Evolutionary conservation across 2,113 vertebrate species (phyloP).

Genomic region (Cinclus cinclus): DNA sequence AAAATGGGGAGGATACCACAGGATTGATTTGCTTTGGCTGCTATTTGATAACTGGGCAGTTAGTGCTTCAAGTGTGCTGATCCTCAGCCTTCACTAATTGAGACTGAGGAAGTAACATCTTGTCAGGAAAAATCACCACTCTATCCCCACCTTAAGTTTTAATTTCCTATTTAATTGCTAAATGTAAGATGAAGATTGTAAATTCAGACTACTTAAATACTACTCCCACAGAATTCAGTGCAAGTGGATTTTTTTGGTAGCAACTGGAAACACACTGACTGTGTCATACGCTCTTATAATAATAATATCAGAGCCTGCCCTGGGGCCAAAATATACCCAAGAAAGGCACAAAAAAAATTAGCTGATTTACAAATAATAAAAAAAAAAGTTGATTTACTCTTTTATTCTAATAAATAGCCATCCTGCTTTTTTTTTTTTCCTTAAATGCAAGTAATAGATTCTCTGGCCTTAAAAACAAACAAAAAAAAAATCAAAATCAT

Average conservation of each 20-base stretch:
- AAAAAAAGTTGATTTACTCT: neutral
- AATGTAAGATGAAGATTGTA: neutral
- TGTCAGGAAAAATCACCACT: neutral
- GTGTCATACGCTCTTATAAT: neutral
- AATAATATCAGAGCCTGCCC: neutral
- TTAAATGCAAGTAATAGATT: neutral
- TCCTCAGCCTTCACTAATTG: rapidly evolving
- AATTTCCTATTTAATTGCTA: neutral
- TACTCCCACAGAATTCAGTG: neutral
- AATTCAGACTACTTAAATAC: neutral
- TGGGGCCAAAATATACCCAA: neutral
- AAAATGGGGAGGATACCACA: neutral
- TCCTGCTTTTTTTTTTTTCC: neutral
- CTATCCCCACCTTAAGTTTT: neutral
- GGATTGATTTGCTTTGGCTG: neutral
- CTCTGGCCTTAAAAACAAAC: neutral
- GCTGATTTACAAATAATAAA: neutral
- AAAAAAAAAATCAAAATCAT: neutral
- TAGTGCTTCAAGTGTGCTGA: neutral
- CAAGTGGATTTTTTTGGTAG: neutral
- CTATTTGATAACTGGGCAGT: neutral
- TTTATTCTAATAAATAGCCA: neutral
- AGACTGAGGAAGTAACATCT: neutral
- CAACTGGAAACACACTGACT: neutral
- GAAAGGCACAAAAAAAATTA: neutral